Base-by-base conservation (phyloP, 1,140 invertebrate species). In the Stegodyphus mimosarum region DNA sequence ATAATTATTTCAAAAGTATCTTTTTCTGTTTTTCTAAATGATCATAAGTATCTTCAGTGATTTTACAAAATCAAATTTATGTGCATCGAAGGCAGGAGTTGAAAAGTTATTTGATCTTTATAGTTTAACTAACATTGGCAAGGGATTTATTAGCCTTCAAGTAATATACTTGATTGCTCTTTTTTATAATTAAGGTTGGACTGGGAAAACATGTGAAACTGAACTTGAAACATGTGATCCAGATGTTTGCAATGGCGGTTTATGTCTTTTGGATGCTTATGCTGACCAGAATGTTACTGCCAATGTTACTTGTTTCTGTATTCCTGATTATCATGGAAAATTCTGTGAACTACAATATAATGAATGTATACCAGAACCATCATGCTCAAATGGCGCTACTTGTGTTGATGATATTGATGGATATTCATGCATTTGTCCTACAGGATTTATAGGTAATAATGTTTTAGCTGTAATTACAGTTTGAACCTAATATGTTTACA, bases 341-440 rank as follows among this genome's bases (percentile, higher is more conserved):
- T 93, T 94, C 70, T 98, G 97, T 89, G 95, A 99, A 91, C 92
- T 91, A 33, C 96, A 97, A 89, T 94, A 98, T 79, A 95, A 95
- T 87, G 95, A 93, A 78, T 99, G 97, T 89, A 92, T 94, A 86
- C 94, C 93, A 78, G 92, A 92, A 83, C 70, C 80, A 15, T 96
- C 97, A 6, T 99, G 98, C 90, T 94, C 96, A 89, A 98, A 98
- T 90, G 94, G 97, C 88, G 97, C 96, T 18, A 93, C 92, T 15
- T 99, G 98, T 90, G 95, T 98, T 73, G 94, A 97, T 89, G 91
- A 98, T 6, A 97, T 98, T 93, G 93, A 96, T 91, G 97, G 98
- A 89, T 98, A 94, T 90, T 98, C 98, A 93, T 98, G 97, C 89
- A 96, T 97, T 92, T 97, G 96, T 89, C 96, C 96, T 10, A 52